Evolutionary conservation across 2,113 vertebrate species (phyloP).

Genomic region (Tachycineta bicolor): DNA sequence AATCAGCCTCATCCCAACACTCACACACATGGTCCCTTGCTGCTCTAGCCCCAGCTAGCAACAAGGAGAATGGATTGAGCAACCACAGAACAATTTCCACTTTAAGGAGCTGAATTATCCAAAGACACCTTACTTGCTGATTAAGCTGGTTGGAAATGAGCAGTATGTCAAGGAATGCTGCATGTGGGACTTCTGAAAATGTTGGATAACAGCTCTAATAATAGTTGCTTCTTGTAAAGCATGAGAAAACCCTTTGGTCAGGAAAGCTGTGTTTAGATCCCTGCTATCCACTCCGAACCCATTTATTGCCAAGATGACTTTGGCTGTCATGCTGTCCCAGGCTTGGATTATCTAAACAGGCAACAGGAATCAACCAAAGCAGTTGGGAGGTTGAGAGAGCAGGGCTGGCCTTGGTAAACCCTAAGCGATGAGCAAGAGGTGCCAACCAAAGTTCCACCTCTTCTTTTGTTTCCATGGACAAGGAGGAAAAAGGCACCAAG

Average conservation of each 20-base stretch:
- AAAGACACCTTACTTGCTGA: neutral
- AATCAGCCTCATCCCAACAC: neutral
- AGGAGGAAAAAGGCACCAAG: neutral
- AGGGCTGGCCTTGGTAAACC: neutral
- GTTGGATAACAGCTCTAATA: neutral
- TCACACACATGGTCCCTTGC: neutral
- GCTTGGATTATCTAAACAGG: neutral
- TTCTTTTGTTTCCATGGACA: neutral
- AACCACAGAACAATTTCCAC: neutral
- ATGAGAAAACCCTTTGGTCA: neutral
- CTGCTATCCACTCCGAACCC: neutral
- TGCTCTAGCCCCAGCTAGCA: neutral
- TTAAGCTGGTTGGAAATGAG: neutral
- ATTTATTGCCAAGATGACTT: neutral
- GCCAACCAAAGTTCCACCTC: neutral
- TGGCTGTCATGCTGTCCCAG: neutral
- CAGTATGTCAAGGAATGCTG: neutral
- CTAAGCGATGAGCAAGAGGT: neutral
- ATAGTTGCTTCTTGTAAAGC: neutral
- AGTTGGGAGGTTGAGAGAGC: neutral
- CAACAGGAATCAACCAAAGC: neutral
- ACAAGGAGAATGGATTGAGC: neutral
- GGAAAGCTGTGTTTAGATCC: neutral
- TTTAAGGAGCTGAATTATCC: neutral
- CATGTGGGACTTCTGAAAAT: neutral